Evolutionary conservation across 1,140 invertebrate genomes (phyloP).

Genomic region (Venustaconcha ellipsiformis): DNA sequence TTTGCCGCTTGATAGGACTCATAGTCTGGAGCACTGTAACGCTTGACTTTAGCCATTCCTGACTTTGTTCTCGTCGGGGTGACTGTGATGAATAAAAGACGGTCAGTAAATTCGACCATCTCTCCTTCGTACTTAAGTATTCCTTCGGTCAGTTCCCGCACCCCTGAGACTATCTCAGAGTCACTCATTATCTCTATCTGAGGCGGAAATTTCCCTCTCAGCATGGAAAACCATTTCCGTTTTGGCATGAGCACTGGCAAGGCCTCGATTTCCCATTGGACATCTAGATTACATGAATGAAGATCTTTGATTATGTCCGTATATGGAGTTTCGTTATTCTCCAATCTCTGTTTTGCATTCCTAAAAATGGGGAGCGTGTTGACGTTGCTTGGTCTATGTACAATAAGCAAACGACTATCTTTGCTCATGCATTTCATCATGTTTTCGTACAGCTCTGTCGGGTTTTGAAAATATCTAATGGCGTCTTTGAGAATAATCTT

Average conservation of each 20-base stretch:
- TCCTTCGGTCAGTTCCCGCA: conserved; percentile 64
- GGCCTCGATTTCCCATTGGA: conserved; percentile 64
- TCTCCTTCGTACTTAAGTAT: conserved; percentile 64
- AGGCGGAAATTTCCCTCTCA: conserved; percentile 61
- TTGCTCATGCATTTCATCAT: conserved; percentile 46
- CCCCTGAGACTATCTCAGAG: conserved; percentile 54
- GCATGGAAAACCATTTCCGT: conserved; percentile 63
- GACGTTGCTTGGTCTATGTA: conserved; percentile 54
- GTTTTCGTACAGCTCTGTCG: conserved; percentile 51
- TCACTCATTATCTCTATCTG: conserved; percentile 60
- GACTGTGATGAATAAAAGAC: conserved; percentile 62
- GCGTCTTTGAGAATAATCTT: conserved; percentile 60
- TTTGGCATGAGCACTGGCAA: conserved; percentile 61
- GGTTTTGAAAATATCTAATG: conserved; percentile 55
- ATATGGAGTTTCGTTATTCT: conserved; percentile 59
- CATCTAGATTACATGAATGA: conserved; percentile 54
- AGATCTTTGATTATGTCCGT: conserved; percentile 59
- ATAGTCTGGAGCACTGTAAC: conserved; percentile 41
- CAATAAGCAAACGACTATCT: conserved; percentile 54
- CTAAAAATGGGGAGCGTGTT: conserved; percentile 57
- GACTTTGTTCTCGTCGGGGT: conserved; percentile 36
- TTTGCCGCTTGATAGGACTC: conserved; percentile 35
- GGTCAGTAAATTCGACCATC: conserved; percentile 56
- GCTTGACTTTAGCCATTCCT: conserved; percentile 46
- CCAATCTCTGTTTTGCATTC: conserved; percentile 52